Evolutionary conservation across 2,797 vertebrate genomes (phyloP), one percentile per base, ranked within the genome.

Genomic region (Megaceryle alcyon): DNA sequence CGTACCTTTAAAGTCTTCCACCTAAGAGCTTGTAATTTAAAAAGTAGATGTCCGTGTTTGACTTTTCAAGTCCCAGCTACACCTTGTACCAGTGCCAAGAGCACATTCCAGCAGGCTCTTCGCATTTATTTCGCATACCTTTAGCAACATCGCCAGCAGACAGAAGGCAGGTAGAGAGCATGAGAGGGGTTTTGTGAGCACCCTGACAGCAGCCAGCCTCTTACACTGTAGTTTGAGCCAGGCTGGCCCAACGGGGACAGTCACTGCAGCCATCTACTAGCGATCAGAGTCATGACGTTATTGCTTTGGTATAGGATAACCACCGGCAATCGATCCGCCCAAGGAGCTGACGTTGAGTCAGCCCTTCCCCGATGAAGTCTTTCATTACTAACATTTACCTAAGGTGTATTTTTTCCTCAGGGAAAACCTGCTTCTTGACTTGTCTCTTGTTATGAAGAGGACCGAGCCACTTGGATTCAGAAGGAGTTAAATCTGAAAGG

Each of bases 221-320:
- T 14, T 14, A 9, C 2, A 0, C 1, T n/a, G 49, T 7, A 37
- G 60, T 10, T 6, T 7, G 46, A 83, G 14, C 20, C n/a, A 25
- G 16, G 49, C 37, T 61, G 66, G 61, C 37, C 35, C 49, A 43
- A 14, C 0, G 4, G 41, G 53, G 22, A 65, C 37, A 41, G 59
- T 14, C n/a, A 14, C 81, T 14, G 63, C 77, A 46, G 39, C 39
- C 39, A 68, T 6, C 59, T 11, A 2, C 31, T 10, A 23, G 37
- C 4, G 29, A 92, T 33, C 3, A 4, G 43, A 61, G 26, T 9
- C 4, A 2, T 1, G 1, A 53, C 23, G 2, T 51, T 29, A 69
- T 3, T 22, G 82, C 63, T 18, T 2, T 68, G 25, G 15, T 10
- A 3, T 0, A 16, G 28, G 12, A 4, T 28, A 82, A 35, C 71